Evolutionary conservation across 1,140 invertebrate genomes (phyloP), one percentile per base, ranked within the genome.

Genomic region (Pogonognathellus flavescens): DNA sequence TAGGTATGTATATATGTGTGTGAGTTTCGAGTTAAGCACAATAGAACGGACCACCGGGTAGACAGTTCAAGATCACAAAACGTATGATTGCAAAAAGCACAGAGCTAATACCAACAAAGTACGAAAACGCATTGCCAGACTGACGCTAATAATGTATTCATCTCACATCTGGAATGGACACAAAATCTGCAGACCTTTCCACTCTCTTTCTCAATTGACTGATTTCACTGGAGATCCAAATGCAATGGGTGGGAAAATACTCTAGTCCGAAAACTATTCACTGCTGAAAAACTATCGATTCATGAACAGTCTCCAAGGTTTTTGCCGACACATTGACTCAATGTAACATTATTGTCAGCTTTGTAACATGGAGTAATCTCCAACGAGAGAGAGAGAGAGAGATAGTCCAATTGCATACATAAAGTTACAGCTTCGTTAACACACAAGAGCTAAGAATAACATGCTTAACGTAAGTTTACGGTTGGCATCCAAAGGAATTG

Each of bases 161-260:
- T 59, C 81, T 83, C 87, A 88, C 87, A 86, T 86, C 62, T 83
- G 66, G 70, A 85, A 86, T 88, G 85, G 87, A 86, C 87, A 88
- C 83, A 82, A 82, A 88, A 86, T 85, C 76, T 85, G 60, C 53
- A 84, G 85, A 88, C 85, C 80, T 82, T 88, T 88, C 59, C 49
- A 60, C 86, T 87, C 86, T 81, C 18, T 53, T 55, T 86, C 85
- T 84, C 85, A 83, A 86, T 85, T 86, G 87, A 88, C 85, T 86
- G 87, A 88, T 86, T 88, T 84, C 80, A 81, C 80, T 81, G 9
- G 41, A 76, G 70, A 50, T 50, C 41, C 31, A 76, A 76, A 50
- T 76, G 14, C 70, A 76, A 41, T n/a, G 70, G 70, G n/a, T 76
- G 41, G 31, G 70, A 76, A 76, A 76, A n/a, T 76, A 76, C 70